Evolutionary conservation across 1,140 invertebrate genomes (phyloP), one percentile per base, ranked within the genome.

Genomic region (Triops longicaudatus): DNA sequence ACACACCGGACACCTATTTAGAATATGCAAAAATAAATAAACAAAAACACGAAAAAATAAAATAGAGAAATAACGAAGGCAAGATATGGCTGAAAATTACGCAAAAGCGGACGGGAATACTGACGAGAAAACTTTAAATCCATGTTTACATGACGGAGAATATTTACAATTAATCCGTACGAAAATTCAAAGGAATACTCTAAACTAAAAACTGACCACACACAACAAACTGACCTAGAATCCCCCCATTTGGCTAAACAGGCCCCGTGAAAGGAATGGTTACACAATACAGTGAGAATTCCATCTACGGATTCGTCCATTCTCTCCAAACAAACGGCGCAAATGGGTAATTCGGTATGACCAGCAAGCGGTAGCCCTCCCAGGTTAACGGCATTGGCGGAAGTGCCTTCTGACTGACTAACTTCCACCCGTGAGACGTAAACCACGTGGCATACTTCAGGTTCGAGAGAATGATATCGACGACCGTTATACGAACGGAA

Each of bases 241-340:
- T 98, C 96, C n/a, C 93, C 91, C 97, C 98, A 99, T 84, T 98
- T 93, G 76, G 93, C 90, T 41, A 99, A 86, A 85, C 98, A 99
- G 80, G 90, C 90, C 22, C 93, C 91, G 86, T 99, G 98, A 85
- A 99, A 99, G 0, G 96, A 92, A 86, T 99, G 98, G 86, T 99
- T 98, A 83, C 98, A 99, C 42, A 99, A 87, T 82, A 99, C 98
- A 6, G 97, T 99, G 76, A 99, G 86, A 79, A 99, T 92, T 3
- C 97, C 96, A 85, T 99, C 97, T 0, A 98, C 94, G 79, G 93
- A 96, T 85, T 99, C 97, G 85, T 99, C 97, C 96, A 96, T 98
- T 81, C 96, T 89, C 85, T 99, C 98, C 82, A 97, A 84, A 83
- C 97, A 98, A 22, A 98, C 96, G 9, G 97, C 94, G 86, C 98